A percentile compares a stretch with the other conserved stretches of the same genome.
These are phyloP conservation scores for Mythimna lalbum DNA, from an alignment of 2,888 invertebrate species.

Conservation along the genomic window DNA sequence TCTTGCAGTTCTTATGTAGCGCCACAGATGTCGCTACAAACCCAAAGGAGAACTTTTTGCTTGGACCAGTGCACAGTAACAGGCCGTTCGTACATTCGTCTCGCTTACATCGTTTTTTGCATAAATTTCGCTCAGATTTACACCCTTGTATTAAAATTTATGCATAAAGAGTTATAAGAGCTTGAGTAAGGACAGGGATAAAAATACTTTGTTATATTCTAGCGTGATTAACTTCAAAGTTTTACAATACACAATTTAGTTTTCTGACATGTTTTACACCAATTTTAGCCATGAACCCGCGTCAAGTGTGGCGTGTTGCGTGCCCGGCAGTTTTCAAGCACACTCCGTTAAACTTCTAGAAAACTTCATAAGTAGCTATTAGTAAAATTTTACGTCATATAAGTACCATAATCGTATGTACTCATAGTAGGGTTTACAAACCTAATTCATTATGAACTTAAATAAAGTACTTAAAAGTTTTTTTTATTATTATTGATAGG, in stretches of 20 bases:
- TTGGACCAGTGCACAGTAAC: no score
- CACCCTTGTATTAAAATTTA: no score
- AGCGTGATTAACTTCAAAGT: conserved; percentile 27
- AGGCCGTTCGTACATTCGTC: no score
- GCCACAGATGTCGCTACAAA: no score
- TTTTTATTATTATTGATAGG: no score
- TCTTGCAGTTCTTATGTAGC: no score
- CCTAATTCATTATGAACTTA: no score
- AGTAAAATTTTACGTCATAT: conserved; percentile 19
- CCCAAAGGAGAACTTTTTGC: no score
- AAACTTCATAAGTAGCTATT: conserved; percentile 46
- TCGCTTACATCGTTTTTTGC: no score
- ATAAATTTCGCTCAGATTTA: no score
- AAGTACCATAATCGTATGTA: neutral
- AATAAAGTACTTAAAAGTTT: no score
- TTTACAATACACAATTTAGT: conserved; percentile 30
- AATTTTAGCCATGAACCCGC: conserved; percentile 45
- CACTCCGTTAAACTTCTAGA: conserved; percentile 22
- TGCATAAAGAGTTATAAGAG: no score
- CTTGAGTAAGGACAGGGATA: neutral
- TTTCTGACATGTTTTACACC: conserved; percentile 50
- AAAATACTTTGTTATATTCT: neutral
- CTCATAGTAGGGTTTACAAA: neutral
- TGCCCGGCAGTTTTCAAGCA: conserved; percentile 35
- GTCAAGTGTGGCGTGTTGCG: conserved; percentile 42